phyloP scores from a whole-genome alignment of 1,140 invertebrate genomes.

The Bombus polaris region DNA sequence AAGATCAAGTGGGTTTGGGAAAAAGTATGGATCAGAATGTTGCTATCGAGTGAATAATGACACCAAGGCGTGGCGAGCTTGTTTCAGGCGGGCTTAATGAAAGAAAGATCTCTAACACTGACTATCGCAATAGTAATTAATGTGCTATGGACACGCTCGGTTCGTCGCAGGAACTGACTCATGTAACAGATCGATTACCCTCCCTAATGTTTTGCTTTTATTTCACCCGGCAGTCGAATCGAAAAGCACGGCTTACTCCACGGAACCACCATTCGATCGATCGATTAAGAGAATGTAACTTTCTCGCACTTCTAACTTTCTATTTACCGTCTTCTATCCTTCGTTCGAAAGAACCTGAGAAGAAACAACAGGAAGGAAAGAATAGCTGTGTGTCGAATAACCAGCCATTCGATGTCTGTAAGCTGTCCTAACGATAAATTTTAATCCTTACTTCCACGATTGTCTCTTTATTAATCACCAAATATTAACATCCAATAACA shows the following conservation, averaged over 20 bases:
- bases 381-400: too few species aligned
- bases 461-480: too few species aligned
- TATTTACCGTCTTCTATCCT: not conserved
- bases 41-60: conserved; percentile 28
- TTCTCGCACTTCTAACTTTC: not conserved
- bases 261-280: not conserved
- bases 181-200: conserved; percentile 37
- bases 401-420: too few species aligned
- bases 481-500: too few species aligned
- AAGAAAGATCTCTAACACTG: not conserved
- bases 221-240: not conserved
- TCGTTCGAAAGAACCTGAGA: not conserved
- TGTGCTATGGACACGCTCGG: conserved; percentile 52
- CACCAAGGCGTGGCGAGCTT: conserved; percentile 9
- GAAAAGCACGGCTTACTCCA: not conserved
- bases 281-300: conserved; percentile 1
- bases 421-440: too few species aligned
- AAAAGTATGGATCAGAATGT: conserved; percentile 23
- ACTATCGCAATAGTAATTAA: conserved; percentile 50
- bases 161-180: conserved; percentile 47
- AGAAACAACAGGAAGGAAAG: not conserved
- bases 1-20: not conserved
- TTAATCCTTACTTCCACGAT: too few species aligned
- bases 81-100: conserved; percentile 26
- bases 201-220: not conserved